A percentile compares a stretch with the other conserved stretches of the same genome.
phyloP scores from a whole-genome alignment of 2,113 vertebrate genomes.

The Gracilinanus agilis region DNA sequence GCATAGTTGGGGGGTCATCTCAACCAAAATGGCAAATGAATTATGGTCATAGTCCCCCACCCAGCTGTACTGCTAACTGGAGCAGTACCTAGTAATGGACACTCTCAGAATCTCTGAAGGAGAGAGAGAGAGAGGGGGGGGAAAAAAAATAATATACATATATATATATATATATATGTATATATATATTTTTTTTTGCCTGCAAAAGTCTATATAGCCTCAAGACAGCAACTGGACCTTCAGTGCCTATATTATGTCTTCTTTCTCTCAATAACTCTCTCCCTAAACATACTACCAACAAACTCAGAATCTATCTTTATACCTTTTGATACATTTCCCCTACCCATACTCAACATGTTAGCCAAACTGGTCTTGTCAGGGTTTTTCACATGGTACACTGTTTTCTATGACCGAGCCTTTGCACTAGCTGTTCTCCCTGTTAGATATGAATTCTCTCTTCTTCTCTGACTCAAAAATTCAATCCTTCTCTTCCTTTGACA shows the following conservation, averaged over 20 bases:
- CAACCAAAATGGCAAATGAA: neutral
- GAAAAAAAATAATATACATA: neutral
- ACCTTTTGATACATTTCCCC: neutral
- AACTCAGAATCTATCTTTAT: neutral
- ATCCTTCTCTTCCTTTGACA: neutral
- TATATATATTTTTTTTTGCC: too few species aligned
- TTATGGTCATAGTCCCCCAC: too few species aligned
- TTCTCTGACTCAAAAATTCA: neutral
- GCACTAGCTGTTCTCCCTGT: neutral
- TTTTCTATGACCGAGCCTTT: too few species aligned
- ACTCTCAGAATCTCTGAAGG: neutral
- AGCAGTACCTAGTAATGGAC: neutral
- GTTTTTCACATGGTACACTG: neutral
- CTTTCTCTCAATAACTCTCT: too few species aligned
- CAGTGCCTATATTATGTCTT: neutral
- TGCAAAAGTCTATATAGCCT: neutral
- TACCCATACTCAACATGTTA: neutral
- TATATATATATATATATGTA: too few species aligned
- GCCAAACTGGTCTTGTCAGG: neutral
- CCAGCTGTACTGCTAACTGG: neutral
- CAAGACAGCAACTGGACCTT: neutral
- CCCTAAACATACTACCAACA: neutral
- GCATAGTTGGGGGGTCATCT: neutral
- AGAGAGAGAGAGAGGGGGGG: too few species aligned
- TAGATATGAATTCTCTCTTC: neutral